phyloP scores from a whole-genome alignment of 2,113 vertebrate species.

The Eubucco bourcierii region DNA sequence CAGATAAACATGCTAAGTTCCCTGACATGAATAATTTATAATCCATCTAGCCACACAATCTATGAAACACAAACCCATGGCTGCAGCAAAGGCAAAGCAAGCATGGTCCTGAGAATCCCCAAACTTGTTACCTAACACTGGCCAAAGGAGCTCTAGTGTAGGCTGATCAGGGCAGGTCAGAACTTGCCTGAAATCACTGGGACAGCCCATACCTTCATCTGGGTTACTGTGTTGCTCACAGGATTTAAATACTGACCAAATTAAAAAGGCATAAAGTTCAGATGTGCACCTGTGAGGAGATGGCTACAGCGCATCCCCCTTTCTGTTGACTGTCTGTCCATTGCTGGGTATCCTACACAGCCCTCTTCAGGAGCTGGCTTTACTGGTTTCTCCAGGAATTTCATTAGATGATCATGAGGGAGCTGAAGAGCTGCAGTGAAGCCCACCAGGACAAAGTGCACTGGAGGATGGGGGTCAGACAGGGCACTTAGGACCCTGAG shows the following conservation, averaged over 20 bases:
- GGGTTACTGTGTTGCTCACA: background rate
- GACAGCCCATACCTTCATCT: background rate
- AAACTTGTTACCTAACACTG: rapidly evolving
- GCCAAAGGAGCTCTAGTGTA: background rate
- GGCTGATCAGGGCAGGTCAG: background rate
- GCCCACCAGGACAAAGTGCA: background rate
- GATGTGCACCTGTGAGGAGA: background rate
- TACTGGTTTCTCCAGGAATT: background rate
- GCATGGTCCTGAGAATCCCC: background rate
- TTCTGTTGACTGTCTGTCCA: background rate
- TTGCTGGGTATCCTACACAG: background rate
- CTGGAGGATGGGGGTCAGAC: background rate
- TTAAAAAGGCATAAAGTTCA: background rate
- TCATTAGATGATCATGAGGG: rapidly evolving
- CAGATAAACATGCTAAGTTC: constrained; percentile 57
- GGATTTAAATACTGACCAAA: background rate
- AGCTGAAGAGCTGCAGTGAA: background rate
- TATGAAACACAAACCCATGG: background rate
- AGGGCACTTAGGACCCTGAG: rapidly evolving
- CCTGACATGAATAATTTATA: constrained; percentile 54
- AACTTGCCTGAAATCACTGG: background rate
- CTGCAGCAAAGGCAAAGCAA: background rate
- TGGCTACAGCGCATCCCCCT: background rate
- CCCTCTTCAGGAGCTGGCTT: background rate
- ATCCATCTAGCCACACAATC: constrained; percentile 27